These are phyloP conservation scores for Lapara coniferarum DNA, from an alignment of 2,888 invertebrate species.

Conservation along the genomic window DNA sequence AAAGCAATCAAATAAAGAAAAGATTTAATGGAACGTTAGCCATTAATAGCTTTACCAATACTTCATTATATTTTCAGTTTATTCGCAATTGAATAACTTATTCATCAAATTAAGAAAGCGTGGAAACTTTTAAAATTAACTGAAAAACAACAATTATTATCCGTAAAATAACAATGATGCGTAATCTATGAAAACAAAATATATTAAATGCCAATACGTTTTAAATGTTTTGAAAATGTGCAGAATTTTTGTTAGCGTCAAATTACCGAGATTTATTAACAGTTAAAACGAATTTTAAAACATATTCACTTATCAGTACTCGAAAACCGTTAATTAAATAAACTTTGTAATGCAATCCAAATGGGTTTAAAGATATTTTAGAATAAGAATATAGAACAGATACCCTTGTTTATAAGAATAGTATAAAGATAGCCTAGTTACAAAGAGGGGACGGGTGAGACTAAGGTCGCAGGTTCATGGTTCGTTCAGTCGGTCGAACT, in stretches of 20 bases:
- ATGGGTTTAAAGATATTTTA: too few species aligned
- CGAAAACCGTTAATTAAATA: too few species aligned
- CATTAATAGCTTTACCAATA: neutral
- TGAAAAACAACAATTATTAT: slow-evolving; percentile 12
- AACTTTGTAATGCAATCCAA: too few species aligned
- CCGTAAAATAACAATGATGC: neutral
- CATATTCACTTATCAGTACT: neutral
- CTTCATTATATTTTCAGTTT: neutral
- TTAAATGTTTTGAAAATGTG: too few species aligned
- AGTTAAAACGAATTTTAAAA: neutral
- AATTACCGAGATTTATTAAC: neutral
- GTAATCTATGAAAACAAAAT: neutral
- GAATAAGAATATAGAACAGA: too few species aligned
- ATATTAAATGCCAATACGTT: too few species aligned
- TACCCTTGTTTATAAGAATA: too few species aligned
- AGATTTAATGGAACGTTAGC: neutral
- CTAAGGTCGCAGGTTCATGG: too few species aligned
- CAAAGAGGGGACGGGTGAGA: too few species aligned
- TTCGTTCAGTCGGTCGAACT: too few species aligned
- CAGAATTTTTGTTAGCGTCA: too few species aligned
- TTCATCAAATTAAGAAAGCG: slow-evolving; percentile 1
- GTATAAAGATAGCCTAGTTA: too few species aligned
- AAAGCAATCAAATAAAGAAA: neutral
- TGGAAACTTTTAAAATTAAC: slow-evolving; percentile 8
- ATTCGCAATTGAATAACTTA: neutral